Percentiles rank a stretch among this genome's conserved stretches.
These are phyloP conservation scores for Agrypnus murinus DNA, from an alignment of 2,888 invertebrate species.

Conservation along the genomic window DNA sequence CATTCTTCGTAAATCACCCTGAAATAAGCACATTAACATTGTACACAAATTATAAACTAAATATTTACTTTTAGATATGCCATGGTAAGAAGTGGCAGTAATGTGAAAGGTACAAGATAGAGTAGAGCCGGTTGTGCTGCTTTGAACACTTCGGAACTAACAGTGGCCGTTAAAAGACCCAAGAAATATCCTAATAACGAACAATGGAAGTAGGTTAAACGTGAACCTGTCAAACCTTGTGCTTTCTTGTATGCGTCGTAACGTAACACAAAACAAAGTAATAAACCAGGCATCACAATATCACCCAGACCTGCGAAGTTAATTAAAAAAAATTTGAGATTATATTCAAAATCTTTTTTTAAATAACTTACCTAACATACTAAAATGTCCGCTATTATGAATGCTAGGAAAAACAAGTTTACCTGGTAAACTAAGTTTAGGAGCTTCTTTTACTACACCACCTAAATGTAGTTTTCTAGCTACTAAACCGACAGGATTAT, in stretches of 20 bases:
- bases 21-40: constrained; percentile 56
- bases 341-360: too few relatives aligned
- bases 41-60: constrained; percentile 22
- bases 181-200: constrained; percentile 97
- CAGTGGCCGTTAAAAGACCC: constrained; percentile 96
- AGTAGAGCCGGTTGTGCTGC: constrained; percentile 98
- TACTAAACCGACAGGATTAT: constrained; percentile 94
- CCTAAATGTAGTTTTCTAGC: constrained; percentile 94
- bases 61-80: constrained; percentile 93
- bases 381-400: constrained; percentile 97
- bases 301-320: constrained; percentile 79
- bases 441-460: constrained; percentile 92
- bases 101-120: constrained; percentile 97
- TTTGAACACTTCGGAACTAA: constrained; percentile 98
- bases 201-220: constrained; percentile 97
- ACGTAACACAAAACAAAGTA: constrained; percentile 96
- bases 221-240: constrained; percentile 75
- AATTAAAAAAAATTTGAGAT: constrained; percentile 3
- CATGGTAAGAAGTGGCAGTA: constrained; percentile 97
- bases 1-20: constrained; percentile 98
- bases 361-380: constrained; percentile 82
- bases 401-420: constrained; percentile 98
- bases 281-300: constrained; percentile 95
- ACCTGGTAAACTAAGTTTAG: constrained; percentile 96
- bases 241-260: constrained; percentile 98